Evolutionary conservation across 2,113 vertebrate genomes (phyloP).

Genomic region (Zootoca vivipara): DNA sequence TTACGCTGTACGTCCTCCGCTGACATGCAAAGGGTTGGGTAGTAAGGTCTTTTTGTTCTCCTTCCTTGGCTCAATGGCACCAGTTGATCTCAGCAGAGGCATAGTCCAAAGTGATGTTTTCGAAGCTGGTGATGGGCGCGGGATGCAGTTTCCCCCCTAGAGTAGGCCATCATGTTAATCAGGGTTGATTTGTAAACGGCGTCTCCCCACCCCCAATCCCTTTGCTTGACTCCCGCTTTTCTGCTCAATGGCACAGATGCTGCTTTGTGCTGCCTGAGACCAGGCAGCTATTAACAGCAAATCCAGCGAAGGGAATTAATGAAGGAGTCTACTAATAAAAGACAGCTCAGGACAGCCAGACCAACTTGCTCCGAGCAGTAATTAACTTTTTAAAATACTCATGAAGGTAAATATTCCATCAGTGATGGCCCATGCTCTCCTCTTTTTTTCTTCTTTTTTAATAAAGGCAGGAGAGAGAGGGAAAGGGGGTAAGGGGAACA

Average conservation of each 20-base stretch:
- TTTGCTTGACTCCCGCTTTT: constrained; percentile 77
- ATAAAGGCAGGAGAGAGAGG: constrained; percentile 57
- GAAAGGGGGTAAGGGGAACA: constrained; percentile 21
- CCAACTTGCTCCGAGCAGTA: constrained; percentile 83
- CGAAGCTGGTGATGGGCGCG: constrained; percentile 2
- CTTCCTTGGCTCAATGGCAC: background rate
- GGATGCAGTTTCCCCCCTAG: constrained; percentile 23
- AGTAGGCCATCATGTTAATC: constrained; percentile 78
- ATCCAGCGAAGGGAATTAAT: constrained; percentile 85
- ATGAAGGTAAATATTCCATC: constrained; percentile 81
- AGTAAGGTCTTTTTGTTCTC: constrained; percentile 2
- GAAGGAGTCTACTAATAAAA: constrained; percentile 84
- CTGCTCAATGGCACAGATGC: constrained; percentile 84
- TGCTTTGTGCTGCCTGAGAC: constrained; percentile 78
- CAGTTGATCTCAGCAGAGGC: background rate
- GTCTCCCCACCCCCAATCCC: constrained; percentile 56
- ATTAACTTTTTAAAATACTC: constrained; percentile 82
- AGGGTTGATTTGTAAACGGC: constrained; percentile 80
- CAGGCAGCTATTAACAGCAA: constrained; percentile 83
- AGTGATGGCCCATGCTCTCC: constrained; percentile 68
- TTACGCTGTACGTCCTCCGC: background rate
- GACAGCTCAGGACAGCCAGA: constrained; percentile 78
- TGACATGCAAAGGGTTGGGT: background rate
- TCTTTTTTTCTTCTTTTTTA: constrained; percentile 62
- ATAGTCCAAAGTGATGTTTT: background rate